Percentiles rank a stretch among this genome's conserved stretches.
Conservation (phyloP, 23 tunicate species). For the Botrylloides violaceus region DNA sequence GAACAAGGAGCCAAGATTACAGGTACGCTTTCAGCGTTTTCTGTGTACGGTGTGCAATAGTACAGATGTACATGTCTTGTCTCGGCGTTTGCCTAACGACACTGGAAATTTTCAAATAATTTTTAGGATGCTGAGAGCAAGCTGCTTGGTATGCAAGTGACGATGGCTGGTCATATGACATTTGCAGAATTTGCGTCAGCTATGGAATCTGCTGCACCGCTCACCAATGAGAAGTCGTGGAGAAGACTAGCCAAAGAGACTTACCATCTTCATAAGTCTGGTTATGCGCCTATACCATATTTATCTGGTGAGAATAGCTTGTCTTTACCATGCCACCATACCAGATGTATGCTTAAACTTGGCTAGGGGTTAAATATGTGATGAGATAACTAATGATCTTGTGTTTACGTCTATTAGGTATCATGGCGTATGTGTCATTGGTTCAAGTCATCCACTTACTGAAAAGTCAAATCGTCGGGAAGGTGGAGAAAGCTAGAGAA, state of each 20-base stretch:
- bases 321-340: no score
- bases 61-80: background rate
- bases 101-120: background rate
- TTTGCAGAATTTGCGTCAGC: constrained; percentile 45
- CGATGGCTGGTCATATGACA: constrained; percentile 48
- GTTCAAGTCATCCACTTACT: constrained; percentile 60
- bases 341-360: background rate
- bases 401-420: no score
- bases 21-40: constrained; percentile 13
- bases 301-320: constrained; percentile 11
- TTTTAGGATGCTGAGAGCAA: constrained; percentile 64
- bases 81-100: no score
- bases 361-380: background rate
- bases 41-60: background rate
- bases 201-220: constrained; percentile 63
- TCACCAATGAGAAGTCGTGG: constrained; percentile 52
- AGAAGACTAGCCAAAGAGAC: constrained; percentile 34
- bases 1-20: constrained; percentile 76
- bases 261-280: constrained; percentile 2
- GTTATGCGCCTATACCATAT: background rate
- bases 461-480: constrained; percentile 37
- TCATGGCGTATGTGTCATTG: constrained; percentile 48
- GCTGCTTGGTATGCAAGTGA: constrained; percentile 29
- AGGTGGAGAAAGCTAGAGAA: constrained; percentile 33
- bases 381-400: background rate